Evolutionary conservation across 35 echinoderm and acorn worm species (phyloP), one percentile per base, ranked within the genome.

Genomic region (Nesometra sesokonis): DNA sequence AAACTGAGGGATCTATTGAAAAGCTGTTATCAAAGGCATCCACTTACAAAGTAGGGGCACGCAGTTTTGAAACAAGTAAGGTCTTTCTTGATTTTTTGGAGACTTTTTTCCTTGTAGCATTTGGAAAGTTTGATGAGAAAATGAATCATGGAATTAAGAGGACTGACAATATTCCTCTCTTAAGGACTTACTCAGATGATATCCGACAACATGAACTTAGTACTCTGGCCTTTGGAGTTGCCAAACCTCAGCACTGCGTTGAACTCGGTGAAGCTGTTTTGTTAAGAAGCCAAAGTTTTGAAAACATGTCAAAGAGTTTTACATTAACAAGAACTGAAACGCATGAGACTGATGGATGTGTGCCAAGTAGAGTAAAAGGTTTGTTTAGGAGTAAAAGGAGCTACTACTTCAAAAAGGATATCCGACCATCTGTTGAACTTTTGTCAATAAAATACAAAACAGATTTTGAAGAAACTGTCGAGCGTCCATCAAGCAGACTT

Each of bases 61-160:
- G 95, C 82, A 93, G 94, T 78, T 92, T 98, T 88, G 95, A 98
- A 76, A 86, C 81, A 37, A 91, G 46, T 46, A 13, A 87, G 5
- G 35, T 37, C 5, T 98, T 85, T 88, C 89, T 98, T 40, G 83
- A 93, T 46, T 98, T 98, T 80, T 79, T 98, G 35, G 95, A 98
- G 80, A 98, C 95, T 21, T 98, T 98, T 79, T 98, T 92, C 43
- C 40, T 98, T 31, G 89, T 98, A 19, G 85, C 90, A 30, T 94
- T 98, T 47, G 94, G 94, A 47, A 97, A 85, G 36, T 83, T 91
- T 47, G 88, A 85, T 67, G 21, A 67, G 21, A 3, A 5, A 9
- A 27, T 67, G 52, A 67, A 19, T 27, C 52, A 67, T 17, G 52
- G 52, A 5, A 67, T 67, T 27, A 67, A 67, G 52, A 67, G 23